phyloP scores from a whole-genome alignment of 2,888 invertebrate species.

The Trichacis sp. region DNA sequence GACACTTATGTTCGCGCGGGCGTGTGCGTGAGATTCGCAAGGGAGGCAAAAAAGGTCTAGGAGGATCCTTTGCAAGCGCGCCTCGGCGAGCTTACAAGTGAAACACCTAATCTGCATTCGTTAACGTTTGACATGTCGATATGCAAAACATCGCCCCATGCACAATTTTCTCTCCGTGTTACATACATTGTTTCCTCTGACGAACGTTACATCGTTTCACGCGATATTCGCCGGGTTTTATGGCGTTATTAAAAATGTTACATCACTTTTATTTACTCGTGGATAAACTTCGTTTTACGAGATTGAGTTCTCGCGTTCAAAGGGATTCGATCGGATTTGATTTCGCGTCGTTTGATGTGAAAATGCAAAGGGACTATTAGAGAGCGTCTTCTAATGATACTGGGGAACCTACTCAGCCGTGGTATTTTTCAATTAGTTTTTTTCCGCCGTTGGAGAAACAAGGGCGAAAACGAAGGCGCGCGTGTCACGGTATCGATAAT shows the following conservation, averaged over 20 bases:
- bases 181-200: slow-evolving; percentile 28
- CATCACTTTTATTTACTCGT: no score
- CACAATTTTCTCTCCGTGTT: slow-evolving; percentile 38
- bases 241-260: not conserved
- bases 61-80: slow-evolving; percentile 51
- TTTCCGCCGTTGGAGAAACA: slow-evolving; percentile 40
- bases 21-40: slow-evolving; percentile 37
- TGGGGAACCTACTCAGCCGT: slow-evolving; percentile 24
- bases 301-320: no score
- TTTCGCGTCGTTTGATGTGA: no score
- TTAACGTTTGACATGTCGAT: slow-evolving; percentile 59
- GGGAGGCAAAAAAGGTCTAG: slow-evolving; percentile 44
- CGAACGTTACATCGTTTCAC: slow-evolving; percentile 7
- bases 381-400: slow-evolving; percentile 28
- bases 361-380: no score
- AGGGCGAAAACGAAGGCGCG: slow-evolving; percentile 46
- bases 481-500: slow-evolving; percentile 61
- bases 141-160: slow-evolving; percentile 41
- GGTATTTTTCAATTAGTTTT: slow-evolving; percentile 66
- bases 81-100: slow-evolving; percentile 50
- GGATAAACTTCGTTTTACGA: no score
- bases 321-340: no score
- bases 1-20: slow-evolving; percentile 29
- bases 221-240: no score
- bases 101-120: slow-evolving; percentile 62